phyloP scores from a whole-genome alignment of 2,797 vertebrate species.

The Brachyalestes nurse region DNA sequence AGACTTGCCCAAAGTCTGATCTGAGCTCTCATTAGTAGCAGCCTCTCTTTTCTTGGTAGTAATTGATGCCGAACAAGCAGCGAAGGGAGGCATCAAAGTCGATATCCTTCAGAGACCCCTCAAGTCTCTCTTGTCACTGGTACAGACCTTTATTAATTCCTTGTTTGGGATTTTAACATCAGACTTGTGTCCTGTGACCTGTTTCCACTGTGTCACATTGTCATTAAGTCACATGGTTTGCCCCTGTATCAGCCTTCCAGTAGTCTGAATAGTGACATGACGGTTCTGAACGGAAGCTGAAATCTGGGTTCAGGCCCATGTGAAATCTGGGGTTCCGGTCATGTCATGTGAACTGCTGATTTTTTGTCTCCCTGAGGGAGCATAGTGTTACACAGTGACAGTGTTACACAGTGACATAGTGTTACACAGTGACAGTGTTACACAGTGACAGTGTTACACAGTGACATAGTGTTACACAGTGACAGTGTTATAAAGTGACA shows the following conservation, averaged over 20 bases:
- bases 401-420: no score
- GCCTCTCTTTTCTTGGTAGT: conserved; percentile 29
- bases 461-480: no score
- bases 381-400: no score
- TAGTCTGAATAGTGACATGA: no score
- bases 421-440: no score
- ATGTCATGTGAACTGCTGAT: no score
- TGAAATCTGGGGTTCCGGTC: no score
- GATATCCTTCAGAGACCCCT: conserved; percentile 11
- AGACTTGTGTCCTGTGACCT: not conserved
- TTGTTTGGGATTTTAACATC: not conserved
- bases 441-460: no score
- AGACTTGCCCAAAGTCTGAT: conserved; percentile 19
- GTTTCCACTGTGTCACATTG: not conserved
- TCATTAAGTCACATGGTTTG: not conserved
- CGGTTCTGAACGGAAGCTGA: no score
- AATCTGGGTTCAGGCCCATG: no score
- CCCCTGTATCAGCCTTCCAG: not conserved
- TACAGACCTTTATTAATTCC: not conserved
- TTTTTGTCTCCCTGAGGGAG: not conserved
- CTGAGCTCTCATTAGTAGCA: conserved; percentile 34
- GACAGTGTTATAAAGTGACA: no score
- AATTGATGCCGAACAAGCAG: conserved; percentile 23
- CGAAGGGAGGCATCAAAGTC: conserved; percentile 22
- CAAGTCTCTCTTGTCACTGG: not conserved